phyloP scores from a whole-genome alignment of 2,113 vertebrate genomes.

The Cacatua alba region DNA sequence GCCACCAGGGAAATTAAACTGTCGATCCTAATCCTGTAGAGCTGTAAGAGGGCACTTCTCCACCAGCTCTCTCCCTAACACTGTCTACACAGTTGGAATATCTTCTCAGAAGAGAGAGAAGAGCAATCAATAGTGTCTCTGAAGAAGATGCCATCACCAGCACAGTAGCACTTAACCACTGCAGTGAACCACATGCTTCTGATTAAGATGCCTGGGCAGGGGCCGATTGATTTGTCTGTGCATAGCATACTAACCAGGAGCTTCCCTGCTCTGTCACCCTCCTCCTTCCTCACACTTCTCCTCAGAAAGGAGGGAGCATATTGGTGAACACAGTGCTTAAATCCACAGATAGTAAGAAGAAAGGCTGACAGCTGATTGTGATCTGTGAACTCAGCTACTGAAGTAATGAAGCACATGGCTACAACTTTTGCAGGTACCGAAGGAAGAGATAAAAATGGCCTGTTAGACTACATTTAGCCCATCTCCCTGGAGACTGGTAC shows the following conservation, averaged over 20 bases:
- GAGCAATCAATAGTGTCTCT: conserved; percentile 73
- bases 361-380: background rate
- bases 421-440: background rate
- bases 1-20: conserved; percentile 63
- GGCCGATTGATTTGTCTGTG: conserved; percentile 59
- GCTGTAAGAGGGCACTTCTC: conserved; percentile 58
- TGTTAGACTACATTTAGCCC: background rate
- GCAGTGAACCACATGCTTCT: conserved; percentile 44
- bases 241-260: conserved; percentile 44
- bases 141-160: conserved; percentile 69
- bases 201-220: conserved; percentile 63
- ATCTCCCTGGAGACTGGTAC: background rate
- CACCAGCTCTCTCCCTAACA: conserved; percentile 54
- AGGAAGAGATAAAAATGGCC: conserved; percentile 43
- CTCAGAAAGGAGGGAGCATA: background rate
- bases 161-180: conserved; percentile 52
- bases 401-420: background rate
- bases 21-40: conserved; percentile 55
- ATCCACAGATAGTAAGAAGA: conserved; percentile 16
- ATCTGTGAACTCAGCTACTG: conserved; percentile 4
- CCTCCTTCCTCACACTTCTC: background rate
- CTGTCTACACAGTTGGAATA: conserved; percentile 57
- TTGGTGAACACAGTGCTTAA: background rate
- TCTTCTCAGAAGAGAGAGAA: conserved; percentile 64
- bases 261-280: background rate